Base-by-base conservation (phyloP, 2,797 vertebrate species). In the Yasuhikotakia modesta region DNA sequence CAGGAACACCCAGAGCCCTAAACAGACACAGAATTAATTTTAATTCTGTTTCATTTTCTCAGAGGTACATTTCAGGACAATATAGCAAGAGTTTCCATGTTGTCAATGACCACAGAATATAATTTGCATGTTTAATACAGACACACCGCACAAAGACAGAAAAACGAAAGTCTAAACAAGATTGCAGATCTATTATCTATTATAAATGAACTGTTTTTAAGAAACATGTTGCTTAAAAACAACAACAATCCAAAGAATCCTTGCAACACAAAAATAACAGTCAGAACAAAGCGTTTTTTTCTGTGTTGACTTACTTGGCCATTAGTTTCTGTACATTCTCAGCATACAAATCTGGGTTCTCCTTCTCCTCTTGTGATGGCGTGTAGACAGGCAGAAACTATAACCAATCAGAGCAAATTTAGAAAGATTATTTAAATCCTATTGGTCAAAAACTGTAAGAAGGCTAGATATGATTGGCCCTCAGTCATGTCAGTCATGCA, bases 381-480 rank as follows among this genome's bases (percentile, higher is more conserved):
- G 84, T 90, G 87, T 97, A 97, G 60, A 97, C 95, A 0, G 96
- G 95, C 71, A 97, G 89, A 81, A 93, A 97, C 96, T 97, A 87
- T 46, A 84, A 88, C 45, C 50, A 80, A 75, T 68, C 71, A 50
- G 32, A 69, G 27, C 27, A 45, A 1, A 21, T 50, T 43, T 11
- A 32, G 0, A 0, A 13, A 30, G 19, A 3, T 58, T 21, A 48
- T 21, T 57, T 8, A 71, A 14, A 12, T 35, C n/a, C 30, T 32
- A 73, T 12, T 50, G 45, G 45, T n/a, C 22, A 1, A 2, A 7
- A 24, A n/a, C 22, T 14, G 52, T 35, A 46, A 7, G 21, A 14
- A 1, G 0, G 4, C 70, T 27, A 53, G 5, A 71, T 4, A 5
- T 39, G 46, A 65, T 74, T 74, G 72, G 72, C 46, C 55, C 4